Evolutionary conservation across 2,888 invertebrate species (phyloP).

Genomic region (Acanthopleura granulata): DNA sequence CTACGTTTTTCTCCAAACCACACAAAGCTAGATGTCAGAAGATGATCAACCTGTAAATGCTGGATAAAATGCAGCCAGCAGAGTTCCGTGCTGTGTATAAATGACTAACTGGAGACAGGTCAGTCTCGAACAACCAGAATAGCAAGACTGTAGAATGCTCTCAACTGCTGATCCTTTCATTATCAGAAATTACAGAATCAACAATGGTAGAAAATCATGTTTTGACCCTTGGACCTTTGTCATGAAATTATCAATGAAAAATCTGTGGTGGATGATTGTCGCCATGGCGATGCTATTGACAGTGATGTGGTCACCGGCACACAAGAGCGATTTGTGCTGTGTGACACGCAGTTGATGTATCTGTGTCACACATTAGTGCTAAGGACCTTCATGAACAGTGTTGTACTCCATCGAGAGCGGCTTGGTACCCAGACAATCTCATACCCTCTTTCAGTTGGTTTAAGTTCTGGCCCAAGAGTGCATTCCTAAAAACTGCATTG

Average conservation of each 20-base stretch:
- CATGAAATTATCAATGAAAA: neutral
- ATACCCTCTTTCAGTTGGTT: constrained; percentile 17
- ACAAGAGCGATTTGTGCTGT: too few relatives aligned
- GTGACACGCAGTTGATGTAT: too few relatives aligned
- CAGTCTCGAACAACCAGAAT: neutral
- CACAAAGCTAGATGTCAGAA: constrained; percentile 7
- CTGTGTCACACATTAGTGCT: neutral
- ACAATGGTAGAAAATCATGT: neutral
- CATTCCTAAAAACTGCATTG: neutral
- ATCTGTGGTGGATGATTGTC: neutral
- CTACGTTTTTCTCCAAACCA: neutral
- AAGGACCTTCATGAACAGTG: neutral
- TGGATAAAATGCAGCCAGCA: too few relatives aligned
- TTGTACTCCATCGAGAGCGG: too few relatives aligned
- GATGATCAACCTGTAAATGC: neutral
- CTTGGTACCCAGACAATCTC: neutral
- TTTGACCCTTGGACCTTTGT: constrained; percentile 2
- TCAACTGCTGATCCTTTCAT: too few relatives aligned
- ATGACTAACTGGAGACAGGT: neutral
- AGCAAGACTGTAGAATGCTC: neutral
- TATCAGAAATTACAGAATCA: neutral
- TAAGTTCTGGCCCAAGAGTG: constrained; percentile 15
- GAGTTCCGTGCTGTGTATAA: constrained; percentile 9
- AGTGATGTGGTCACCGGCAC: constrained; percentile 13
- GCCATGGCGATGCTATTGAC: constrained; percentile 9